Base-by-base conservation (phyloP, 2,888 invertebrate genomes). In the Nasonovia ribisnigri region DNA sequence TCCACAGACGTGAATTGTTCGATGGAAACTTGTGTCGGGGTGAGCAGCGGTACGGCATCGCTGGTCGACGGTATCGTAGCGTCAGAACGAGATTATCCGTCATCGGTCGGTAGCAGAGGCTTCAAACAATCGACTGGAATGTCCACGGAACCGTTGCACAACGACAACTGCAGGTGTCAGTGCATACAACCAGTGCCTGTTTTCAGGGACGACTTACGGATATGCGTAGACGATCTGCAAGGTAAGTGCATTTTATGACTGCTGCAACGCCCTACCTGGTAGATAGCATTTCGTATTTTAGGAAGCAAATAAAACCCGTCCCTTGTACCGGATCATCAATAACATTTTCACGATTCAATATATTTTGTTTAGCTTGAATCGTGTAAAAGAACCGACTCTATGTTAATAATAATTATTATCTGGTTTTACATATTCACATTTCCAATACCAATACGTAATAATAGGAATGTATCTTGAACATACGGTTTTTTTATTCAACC, bases 221-320 rank as follows among this genome's bases (percentile, higher is more conserved):
- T 98, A 95, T 98, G 98, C 96, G 98, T 98, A 95, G 97, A 98
- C 95, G 98, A 98, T 95, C 97, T 98, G 95, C 97, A 98, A 96
- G 98, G 98, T 98, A 96, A 96, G 97, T 95, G 77, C 10, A 84
- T 43, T 42, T 84, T 84, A 43, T 26, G 36, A 77, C 36, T 67
- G 36, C 36, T 77, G 20, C 36, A 36, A 8, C 13, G 16, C 51
- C 42, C n/a, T 6, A 8, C 16, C 20, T 0, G 20, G n/a, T n/a
- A n/a, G n/a, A n/a, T n/a, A 6, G 6, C 1, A 20, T 77, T 77
- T 67, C 36, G 36, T 36, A 36, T 36, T 77, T 36, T 77, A 77
- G n/a, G 13, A 1, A 29, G 60, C 8, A 60, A 1, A 67, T 29
- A n/a, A 5, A 1, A n/a, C 67, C 4, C n/a, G n/a, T 60, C n/a